Conservation (phyloP, 1,140 invertebrate species). For the Globodera rostochiensis region DNA sequence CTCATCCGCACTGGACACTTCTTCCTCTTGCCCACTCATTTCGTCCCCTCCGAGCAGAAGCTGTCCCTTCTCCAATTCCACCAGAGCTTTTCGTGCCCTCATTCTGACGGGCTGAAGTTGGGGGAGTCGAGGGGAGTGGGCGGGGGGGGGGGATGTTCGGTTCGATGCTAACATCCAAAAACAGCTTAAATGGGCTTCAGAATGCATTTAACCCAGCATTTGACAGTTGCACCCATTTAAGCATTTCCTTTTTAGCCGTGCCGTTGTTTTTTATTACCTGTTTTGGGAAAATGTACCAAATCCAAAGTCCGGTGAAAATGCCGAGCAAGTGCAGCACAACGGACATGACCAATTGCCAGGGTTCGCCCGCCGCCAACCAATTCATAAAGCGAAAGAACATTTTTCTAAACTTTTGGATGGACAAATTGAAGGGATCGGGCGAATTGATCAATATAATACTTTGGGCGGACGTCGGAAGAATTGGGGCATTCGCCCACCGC, state of each 20-base stretch:
- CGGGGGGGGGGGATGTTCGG: neutral
- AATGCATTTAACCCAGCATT: too few species aligned
- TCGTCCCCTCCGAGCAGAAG: neutral
- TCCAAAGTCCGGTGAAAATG: constrained; percentile 30
- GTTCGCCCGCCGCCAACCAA: neutral
- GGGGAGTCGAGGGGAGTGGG: too few species aligned
- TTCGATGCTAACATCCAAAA: too few species aligned
- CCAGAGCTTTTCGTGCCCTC: neutral
- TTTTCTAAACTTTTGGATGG: neutral
- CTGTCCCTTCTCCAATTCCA: neutral
- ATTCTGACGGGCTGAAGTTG: neutral
- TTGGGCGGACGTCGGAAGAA: neutral
- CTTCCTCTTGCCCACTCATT: neutral
- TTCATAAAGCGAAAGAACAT: neutral
- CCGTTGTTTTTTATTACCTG: neutral
- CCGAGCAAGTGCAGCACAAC: constrained; percentile 26
- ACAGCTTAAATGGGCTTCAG: too few species aligned
- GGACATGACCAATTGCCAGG: constrained; percentile 22
- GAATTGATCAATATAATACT: neutral
- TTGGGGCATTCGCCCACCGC: neutral
- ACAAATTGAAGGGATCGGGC: neutral
- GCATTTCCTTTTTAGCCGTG: too few species aligned
- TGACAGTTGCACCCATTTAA: too few species aligned
- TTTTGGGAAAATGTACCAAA: constrained; percentile 34
- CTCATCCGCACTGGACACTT: neutral